These are phyloP conservation scores for Turnix velox DNA, from an alignment of 2,113 vertebrate species.

Conservation along the genomic window DNA sequence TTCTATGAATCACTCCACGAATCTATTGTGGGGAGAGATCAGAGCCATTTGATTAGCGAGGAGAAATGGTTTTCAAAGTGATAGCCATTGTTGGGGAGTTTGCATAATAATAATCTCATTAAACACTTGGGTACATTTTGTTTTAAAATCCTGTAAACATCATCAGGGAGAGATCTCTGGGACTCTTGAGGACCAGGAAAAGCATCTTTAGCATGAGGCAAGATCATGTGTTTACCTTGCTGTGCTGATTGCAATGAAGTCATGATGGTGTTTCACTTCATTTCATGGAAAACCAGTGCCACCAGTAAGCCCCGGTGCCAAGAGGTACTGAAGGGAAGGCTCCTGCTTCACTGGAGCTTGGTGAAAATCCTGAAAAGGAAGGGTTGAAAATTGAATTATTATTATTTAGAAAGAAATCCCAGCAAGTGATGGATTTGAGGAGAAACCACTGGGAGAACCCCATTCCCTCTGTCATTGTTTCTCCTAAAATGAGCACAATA, in stretches of 20 bases:
- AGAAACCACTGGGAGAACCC: neutral
- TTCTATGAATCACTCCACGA: slow-evolving; percentile 67
- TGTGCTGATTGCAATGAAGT: neutral
- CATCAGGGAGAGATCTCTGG: neutral
- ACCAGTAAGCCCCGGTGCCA: neutral
- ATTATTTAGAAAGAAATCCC: neutral
- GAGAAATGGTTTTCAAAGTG: slow-evolving; percentile 49
- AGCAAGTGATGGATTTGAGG: neutral
- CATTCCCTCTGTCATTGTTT: neutral
- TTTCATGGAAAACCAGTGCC: neutral
- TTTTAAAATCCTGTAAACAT: slow-evolving; percentile 64
- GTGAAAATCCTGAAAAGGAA: neutral
- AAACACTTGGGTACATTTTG: slow-evolving; percentile 61
- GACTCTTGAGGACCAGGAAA: neutral
- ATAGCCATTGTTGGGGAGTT: slow-evolving; percentile 43
- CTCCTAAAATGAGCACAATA: neutral
- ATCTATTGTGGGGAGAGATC: slow-evolving; percentile 67
- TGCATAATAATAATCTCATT: slow-evolving; percentile 70
- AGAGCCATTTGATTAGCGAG: slow-evolving; percentile 67
- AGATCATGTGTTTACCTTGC: neutral
- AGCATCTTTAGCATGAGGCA: neutral
- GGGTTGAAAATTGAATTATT: neutral
- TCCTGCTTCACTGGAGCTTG: neutral
- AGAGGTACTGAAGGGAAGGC: neutral
- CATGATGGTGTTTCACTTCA: neutral